Percentiles rank a stretch among this genome's conserved stretches.
These are phyloP conservation scores for Hoplias malabaricus DNA, from an alignment of 2,113 vertebrate species.

Conservation along the genomic window DNA sequence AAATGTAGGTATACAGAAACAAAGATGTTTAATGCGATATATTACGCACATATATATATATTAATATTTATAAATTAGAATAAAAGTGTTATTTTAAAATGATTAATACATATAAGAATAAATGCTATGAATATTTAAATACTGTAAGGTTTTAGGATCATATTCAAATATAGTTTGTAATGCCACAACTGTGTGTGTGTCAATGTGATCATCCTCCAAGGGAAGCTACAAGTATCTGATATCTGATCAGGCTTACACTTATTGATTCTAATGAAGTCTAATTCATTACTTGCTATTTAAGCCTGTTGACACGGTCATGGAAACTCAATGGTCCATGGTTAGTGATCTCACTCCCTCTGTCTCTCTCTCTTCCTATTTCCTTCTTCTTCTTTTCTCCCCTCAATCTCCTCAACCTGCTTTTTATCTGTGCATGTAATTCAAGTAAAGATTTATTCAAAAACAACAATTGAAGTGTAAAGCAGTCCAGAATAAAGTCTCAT, in stretches of 20 bases:
- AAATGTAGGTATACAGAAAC: too few relatives aligned
- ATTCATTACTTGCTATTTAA: conserved; percentile 35
- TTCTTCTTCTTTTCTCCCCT: conserved; percentile 1
- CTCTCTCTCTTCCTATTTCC: conserved; percentile 1
- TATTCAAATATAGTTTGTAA: not conserved
- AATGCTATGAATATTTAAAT: too few relatives aligned
- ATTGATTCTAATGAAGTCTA: conserved; percentile 21
- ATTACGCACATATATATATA: too few relatives aligned
- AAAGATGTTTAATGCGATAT: too few relatives aligned
- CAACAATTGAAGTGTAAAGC: conserved; percentile 23
- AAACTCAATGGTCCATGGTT: not conserved
- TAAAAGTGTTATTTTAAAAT: too few relatives aligned
- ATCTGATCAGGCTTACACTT: conserved; percentile 20
- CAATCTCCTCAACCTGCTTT: conserved; percentile 16
- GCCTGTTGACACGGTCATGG: conserved; percentile 2
- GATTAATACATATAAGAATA: too few relatives aligned
- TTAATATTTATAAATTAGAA: too few relatives aligned
- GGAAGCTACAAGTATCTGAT: not conserved
- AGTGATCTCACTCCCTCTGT: not conserved
- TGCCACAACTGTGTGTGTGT: not conserved
- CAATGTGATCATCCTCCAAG: not conserved
- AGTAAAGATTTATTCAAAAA: conserved; percentile 8
- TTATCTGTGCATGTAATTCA: conserved; percentile 1
- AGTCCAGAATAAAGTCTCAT: not conserved
- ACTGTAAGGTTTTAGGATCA: not conserved